Base-by-base conservation (phyloP, 1,140 invertebrate species). In the Bombus picipes region DNA sequence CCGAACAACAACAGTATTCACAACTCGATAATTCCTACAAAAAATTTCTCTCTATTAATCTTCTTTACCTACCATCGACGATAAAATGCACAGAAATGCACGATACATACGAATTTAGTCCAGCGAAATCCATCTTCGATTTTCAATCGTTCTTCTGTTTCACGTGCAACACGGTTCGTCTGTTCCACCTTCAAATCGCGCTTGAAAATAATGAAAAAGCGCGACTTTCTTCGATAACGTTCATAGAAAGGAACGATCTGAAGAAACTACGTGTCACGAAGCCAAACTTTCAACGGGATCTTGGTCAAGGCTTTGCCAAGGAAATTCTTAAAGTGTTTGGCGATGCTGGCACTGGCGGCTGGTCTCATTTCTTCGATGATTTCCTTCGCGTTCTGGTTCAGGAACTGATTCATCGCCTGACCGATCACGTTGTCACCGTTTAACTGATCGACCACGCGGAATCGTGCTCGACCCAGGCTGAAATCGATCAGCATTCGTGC, bases 361-460 rank as follows among this genome's bases (percentile, higher is more conserved):
- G 97, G 97, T 93, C 97, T 96, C 96, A 98, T 97, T 94, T 98
- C 98, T 37, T 97, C 96, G 71, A 98, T 97, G 66, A 98, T 98
- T 92, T 98, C 97, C 41, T 97, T 97, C 1, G 97, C 96, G 90
- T 98, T 98, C 91, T 97, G 97, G 95, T 98, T 98, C 25, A 98
- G 94, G 92, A 98, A 98, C 86, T 97, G 97, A 94, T 98, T 98
- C 96, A 98, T 97, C 4, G 97, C 97, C 92, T 97, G 95, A 96
- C 97, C 97, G 90, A 98, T 97, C 70, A 98, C 96, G 86, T 97
- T 97, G 91, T 97, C 96, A 59, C 96, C 96, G 91, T 97, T 98
- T 68, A 97, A 94, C 2, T 96, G 95, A 88, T 98, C 97, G 79
- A 96, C 94, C 28, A 98, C 96, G 87, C 96, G 96, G 94, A 98